Conservation (phyloP, 2,113 vertebrate genomes). For the Elephas maximus region DNA sequence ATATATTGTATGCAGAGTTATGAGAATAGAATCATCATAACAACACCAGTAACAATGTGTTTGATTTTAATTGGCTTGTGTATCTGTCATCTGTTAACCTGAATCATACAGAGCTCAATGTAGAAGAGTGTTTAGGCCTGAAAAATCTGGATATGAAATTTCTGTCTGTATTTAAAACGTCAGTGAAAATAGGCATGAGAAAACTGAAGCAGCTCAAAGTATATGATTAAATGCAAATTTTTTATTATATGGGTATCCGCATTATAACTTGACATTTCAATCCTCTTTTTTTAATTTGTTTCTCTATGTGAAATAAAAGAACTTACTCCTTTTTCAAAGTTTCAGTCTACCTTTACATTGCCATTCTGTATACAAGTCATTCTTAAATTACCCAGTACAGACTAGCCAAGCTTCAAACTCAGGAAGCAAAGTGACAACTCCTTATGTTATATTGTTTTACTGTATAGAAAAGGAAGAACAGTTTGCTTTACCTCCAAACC, state of each 20-base stretch:
- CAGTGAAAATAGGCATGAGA: neutral
- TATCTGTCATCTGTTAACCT: constrained; percentile 23
- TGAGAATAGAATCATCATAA: constrained; percentile 17
- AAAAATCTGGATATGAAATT: neutral
- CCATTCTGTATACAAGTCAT: neutral
- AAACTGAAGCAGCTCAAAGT: constrained; percentile 60
- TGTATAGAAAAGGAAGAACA: neutral
- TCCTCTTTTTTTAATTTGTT: neutral
- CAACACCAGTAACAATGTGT: neutral
- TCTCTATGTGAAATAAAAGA: neutral
- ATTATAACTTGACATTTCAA: neutral
- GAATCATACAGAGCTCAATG: neutral
- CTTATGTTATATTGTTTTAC: neutral
- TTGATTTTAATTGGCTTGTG: constrained; percentile 32
- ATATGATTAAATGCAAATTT: neutral
- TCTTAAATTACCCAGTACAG: neutral
- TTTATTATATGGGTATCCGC: neutral
- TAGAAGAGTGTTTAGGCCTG: neutral
- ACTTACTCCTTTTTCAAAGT: neutral
- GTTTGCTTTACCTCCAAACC: neutral
- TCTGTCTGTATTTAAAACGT: neutral
- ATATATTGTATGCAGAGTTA: neutral
- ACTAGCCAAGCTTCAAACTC: constrained; percentile 33
- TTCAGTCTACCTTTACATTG: neutral
- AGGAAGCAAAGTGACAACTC: constrained; percentile 9